These are phyloP conservation scores for Lateolabrax maculatus DNA, from an alignment of 2,797 vertebrate genomes.

Conservation along the genomic window DNA sequence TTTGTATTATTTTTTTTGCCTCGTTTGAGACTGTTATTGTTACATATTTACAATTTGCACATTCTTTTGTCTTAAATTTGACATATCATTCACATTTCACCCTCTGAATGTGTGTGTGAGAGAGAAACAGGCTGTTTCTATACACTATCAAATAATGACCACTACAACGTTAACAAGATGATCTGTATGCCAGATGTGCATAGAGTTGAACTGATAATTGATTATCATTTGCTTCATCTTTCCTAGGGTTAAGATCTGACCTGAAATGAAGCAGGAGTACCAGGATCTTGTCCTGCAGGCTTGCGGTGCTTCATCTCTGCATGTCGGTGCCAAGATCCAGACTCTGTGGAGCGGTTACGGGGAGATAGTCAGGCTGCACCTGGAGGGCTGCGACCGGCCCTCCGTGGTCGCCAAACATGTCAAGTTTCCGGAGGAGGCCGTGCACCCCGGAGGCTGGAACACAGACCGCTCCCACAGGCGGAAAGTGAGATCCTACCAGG, in stretches of 20 bases:
- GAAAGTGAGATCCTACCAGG: constrained; percentile 86
- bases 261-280: constrained; percentile 82
- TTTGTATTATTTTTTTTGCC: not conserved
- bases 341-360: constrained; percentile 87
- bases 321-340: constrained; percentile 79
- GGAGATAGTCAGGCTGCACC: constrained; percentile 81
- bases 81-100: no score
- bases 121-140: not conserved
- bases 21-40: not conserved
- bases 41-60: not conserved
- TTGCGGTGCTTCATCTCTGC: constrained; percentile 76
- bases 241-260: not conserved
- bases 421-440: constrained; percentile 72
- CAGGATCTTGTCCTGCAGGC: constrained; percentile 80
- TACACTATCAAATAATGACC: not conserved
- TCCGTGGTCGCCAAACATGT: constrained; percentile 86
- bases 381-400: constrained; percentile 77
- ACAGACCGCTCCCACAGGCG: constrained; percentile 82
- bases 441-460: constrained; percentile 76
- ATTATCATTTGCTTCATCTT: not conserved
- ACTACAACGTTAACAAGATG: not conserved
- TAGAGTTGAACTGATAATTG: not conserved
- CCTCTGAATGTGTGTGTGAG: not conserved
- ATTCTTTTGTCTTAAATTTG: not conserved
- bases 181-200: not conserved